Evolutionary conservation across 1,140 invertebrate species (phyloP).

Genomic region (Lucilia cuprina): DNA sequence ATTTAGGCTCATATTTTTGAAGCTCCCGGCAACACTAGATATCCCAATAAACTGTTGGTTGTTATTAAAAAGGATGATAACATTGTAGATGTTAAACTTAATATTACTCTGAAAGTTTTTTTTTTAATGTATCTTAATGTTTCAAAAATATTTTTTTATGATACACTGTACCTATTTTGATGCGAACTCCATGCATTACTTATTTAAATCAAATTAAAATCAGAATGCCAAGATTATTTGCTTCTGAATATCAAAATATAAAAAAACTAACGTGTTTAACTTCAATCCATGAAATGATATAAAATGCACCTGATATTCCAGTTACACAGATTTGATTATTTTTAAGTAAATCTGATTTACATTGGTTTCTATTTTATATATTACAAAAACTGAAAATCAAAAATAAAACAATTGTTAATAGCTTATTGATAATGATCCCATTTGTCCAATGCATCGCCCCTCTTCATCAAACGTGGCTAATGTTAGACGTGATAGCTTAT

Average conservation of each 20-base stretch:
- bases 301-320: not conserved
- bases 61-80: no score
- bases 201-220: not conserved
- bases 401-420: conserved; percentile 60
- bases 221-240: not conserved
- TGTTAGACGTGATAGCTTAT: conserved; percentile 85
- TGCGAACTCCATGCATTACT: no score
- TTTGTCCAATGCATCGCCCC: conserved; percentile 77
- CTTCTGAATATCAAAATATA: not conserved
- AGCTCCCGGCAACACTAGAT: no score
- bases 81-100: no score
- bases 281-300: no score
- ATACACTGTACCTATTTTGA: no score
- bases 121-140: no score
- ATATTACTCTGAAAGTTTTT: no score
- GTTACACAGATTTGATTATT: not conserved
- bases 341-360: not conserved
- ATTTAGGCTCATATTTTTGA: no score
- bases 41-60: no score
- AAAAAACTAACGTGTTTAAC: no score
- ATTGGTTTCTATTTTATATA: not conserved
- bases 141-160: no score
- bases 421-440: conserved; percentile 77
- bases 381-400: conserved; percentile 6
- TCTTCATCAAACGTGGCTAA: conserved; percentile 89